These are phyloP conservation scores for Nothocercus julius DNA, from an alignment of 2,113 vertebrate genomes.

Conservation along the genomic window DNA sequence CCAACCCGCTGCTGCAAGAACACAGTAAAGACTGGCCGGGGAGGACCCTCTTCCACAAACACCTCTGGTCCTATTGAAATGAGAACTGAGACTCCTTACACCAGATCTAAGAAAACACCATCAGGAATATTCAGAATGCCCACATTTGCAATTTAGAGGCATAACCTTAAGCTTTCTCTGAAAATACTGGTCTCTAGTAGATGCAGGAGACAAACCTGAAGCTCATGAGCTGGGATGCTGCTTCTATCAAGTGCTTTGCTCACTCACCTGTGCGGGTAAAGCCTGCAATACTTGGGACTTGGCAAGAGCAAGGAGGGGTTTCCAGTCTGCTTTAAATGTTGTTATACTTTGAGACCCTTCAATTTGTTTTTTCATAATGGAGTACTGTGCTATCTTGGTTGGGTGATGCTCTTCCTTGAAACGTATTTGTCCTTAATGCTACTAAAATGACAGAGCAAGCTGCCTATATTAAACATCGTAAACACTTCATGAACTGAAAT, in stretches of 20 bases:
- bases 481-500: not conserved
- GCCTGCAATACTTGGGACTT: not conserved
- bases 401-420: not conserved
- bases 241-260: not conserved
- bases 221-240: not conserved
- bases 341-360: not conserved
- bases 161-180: not conserved
- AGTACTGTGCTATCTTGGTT: not conserved
- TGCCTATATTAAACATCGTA: fast-evolving
- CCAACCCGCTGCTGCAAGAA: not conserved
- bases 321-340: not conserved
- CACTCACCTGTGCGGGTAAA: too few species aligned
- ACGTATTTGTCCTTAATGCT: not conserved
- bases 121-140: not conserved
- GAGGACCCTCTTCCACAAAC: not conserved
- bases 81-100: not conserved
- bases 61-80: not conserved
- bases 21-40: not conserved
- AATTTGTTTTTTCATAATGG: not conserved
- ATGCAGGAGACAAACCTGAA: not conserved
- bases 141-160: not conserved
- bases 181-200: not conserved
- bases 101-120: not conserved
- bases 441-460: not conserved
- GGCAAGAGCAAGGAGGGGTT: not conserved